A percentile compares a stretch with the other conserved stretches of the same genome.
Conservation (phyloP, 53 echinoderm and acorn worm genomes). For the Luidia sarsii region DNA sequence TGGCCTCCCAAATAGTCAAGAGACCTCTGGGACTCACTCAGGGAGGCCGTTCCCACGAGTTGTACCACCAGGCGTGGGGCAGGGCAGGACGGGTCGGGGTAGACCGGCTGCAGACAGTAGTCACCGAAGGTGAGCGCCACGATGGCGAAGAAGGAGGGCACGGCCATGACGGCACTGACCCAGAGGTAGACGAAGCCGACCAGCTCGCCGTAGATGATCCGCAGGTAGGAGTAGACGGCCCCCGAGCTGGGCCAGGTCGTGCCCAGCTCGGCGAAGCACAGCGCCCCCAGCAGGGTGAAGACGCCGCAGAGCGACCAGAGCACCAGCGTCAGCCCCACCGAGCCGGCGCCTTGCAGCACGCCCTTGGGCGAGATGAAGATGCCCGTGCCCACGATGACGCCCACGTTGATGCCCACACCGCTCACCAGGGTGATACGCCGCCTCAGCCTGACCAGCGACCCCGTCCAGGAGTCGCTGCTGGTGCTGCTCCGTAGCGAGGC, state of each 20-base stretch:
- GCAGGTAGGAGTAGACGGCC: constrained; percentile 54
- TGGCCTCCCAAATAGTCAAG: no score
- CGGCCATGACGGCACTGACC: constrained; percentile 21
- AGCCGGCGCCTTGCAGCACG: constrained; percentile 45
- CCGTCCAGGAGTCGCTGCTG: no score
- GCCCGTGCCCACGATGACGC: constrained; percentile 65
- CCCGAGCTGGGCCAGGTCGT: constrained; percentile 49
- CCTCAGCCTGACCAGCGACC: constrained; percentile 26
- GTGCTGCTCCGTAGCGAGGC: no score
- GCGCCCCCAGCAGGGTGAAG: constrained; percentile 37
- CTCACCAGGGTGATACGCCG: constrained; percentile 45
- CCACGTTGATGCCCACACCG: constrained; percentile 55
- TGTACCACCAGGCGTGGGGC: constrained; percentile 36
- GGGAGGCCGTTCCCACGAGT: constrained; percentile 18
- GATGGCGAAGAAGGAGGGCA: constrained; percentile 47
- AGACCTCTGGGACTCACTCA: not conserved
- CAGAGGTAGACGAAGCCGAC: constrained; percentile 52
- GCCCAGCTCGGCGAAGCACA: constrained; percentile 69
- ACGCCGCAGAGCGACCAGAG: constrained; percentile 58
- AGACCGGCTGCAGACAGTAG: constrained; percentile 56
- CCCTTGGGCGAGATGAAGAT: constrained; percentile 71
- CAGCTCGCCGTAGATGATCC: constrained; percentile 45
- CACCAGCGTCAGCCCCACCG: constrained; percentile 43
- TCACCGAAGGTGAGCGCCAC: constrained; percentile 49
- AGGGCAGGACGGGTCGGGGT: constrained; percentile 42